phyloP scores from a whole-genome alignment of 2,888 invertebrate species.

The Cenopis cana region DNA sequence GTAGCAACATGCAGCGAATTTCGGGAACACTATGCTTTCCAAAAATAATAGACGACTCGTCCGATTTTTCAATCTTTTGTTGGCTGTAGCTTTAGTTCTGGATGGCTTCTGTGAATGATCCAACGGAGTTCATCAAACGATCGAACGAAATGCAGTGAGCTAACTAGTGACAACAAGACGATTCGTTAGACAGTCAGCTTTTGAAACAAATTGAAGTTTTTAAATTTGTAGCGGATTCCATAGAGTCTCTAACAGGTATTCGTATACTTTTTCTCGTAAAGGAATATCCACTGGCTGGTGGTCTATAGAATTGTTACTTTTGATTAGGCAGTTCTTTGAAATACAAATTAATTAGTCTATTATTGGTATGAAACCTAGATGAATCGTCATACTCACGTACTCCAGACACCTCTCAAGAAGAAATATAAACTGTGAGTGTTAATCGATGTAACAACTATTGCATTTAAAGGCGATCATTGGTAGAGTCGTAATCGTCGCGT shows the following conservation, averaged over 20 bases:
- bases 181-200: background rate
- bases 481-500: too few relatives aligned
- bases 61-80: constrained; percentile 15
- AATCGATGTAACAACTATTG: too few relatives aligned
- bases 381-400: too few relatives aligned
- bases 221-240: too few relatives aligned
- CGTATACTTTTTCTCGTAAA: too few relatives aligned
- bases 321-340: too few relatives aligned
- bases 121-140: background rate
- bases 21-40: background rate
- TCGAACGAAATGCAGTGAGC: background rate
- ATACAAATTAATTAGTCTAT: too few relatives aligned
- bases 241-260: too few relatives aligned
- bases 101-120: background rate
- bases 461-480: too few relatives aligned
- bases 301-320: background rate
- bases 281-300: background rate
- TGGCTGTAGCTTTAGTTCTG: constrained; percentile 2
- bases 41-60: constrained; percentile 15
- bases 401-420: too few relatives aligned
- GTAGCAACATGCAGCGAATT: background rate
- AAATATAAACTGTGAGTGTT: too few relatives aligned
- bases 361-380: too few relatives aligned
- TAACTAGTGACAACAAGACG: background rate
- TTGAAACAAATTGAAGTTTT: background rate